Conservation (phyloP, 2,113 vertebrate species). For the Silurus glanis region DNA sequence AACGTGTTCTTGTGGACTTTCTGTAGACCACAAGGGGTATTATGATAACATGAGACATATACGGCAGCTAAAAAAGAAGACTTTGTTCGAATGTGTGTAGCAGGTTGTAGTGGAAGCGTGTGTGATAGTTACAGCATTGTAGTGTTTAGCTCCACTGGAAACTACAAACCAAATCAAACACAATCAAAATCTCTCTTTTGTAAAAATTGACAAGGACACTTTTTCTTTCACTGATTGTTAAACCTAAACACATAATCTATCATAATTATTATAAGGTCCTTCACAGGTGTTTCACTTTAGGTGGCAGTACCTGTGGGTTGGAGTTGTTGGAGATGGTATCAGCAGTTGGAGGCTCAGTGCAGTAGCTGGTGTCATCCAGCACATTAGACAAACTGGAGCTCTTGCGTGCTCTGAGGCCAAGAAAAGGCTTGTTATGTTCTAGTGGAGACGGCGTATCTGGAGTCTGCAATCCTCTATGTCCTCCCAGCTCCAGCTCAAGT, state of each 20-base stretch:
- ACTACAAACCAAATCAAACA: neutral
- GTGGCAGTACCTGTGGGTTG: conserved; percentile 42
- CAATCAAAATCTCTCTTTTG: neutral
- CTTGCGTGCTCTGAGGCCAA: conserved; percentile 75
- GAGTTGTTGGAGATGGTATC: conserved; percentile 68
- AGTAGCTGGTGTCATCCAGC: conserved; percentile 87
- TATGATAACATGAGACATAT: neutral
- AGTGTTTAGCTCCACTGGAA: neutral
- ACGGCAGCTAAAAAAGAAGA: no score
- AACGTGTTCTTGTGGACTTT: neutral
- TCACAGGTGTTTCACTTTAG: neutral
- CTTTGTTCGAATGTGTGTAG: no score
- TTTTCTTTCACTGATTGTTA: neutral
- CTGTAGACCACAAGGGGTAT: neutral
- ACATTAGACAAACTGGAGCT: conserved; percentile 97
- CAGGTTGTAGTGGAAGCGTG: neutral
- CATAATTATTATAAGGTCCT: neutral
- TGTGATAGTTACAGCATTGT: neutral
- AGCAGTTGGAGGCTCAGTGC: conserved; percentile 78
- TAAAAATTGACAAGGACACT: neutral
- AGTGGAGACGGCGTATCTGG: conserved; percentile 84
- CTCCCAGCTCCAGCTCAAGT: conserved; percentile 81
- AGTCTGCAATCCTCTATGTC: conserved; percentile 66
- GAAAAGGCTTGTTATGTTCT: conserved; percentile 82
- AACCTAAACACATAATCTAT: neutral